These are phyloP conservation scores for Megaustenia siamemsis DNA, from an alignment of 2,888 invertebrate species.

Conservation along the genomic window DNA sequence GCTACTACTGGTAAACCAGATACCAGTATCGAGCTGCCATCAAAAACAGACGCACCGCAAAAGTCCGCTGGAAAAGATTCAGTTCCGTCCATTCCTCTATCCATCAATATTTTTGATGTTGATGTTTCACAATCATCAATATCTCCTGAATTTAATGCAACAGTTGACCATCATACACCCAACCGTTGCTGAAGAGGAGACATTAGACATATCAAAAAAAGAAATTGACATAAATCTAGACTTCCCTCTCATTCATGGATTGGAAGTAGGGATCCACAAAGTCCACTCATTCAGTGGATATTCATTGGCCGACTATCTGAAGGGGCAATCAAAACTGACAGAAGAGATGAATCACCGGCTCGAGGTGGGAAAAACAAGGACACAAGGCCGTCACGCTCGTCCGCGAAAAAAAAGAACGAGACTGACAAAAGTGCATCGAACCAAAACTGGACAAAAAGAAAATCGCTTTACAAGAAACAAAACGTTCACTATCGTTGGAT, in stretches of 20 bases:
- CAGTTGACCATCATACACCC: neutral
- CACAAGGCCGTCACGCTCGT: neutral
- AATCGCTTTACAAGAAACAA: neutral
- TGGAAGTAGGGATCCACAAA: constrained; percentile 33
- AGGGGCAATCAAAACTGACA: constrained; percentile 40
- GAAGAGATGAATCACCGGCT: constrained; percentile 49
- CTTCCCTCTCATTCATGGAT: constrained; percentile 42
- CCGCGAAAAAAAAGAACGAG: neutral
- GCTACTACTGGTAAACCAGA: neutral
- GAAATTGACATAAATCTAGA: neutral
- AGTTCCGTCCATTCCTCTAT: neutral
- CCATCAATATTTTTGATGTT: neutral
- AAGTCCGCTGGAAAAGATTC: neutral
- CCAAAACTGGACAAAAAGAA: neutral
- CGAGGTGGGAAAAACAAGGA: constrained; percentile 11
- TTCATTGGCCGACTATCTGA: constrained; percentile 23
- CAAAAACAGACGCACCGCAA: neutral
- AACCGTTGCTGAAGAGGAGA: neutral
- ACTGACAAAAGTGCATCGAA: neutral
- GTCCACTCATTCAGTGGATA: neutral
- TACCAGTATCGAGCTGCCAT: neutral
- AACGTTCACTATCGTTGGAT: neutral
- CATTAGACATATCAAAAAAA: neutral
- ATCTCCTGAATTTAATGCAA: neutral
- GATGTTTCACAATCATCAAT: neutral